Evolutionary conservation across 1,140 invertebrate species (phyloP).

Genomic region (Pristionchus pacificus): DNA sequence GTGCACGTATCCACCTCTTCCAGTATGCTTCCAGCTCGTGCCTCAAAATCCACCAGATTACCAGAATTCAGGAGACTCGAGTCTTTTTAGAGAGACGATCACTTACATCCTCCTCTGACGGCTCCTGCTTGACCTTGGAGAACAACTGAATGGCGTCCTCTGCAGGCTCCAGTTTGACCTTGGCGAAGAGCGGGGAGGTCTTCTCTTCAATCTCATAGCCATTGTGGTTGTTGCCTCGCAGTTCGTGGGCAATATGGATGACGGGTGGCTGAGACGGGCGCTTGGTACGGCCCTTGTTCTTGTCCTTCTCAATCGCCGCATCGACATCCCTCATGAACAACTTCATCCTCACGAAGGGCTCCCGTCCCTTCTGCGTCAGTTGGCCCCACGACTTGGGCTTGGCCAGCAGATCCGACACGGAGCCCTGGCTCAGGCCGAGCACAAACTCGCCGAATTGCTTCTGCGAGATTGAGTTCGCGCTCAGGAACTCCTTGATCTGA

Average conservation of each 20-base stretch:
- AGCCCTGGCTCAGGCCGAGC: slow-evolving; percentile 83
- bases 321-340: slow-evolving; percentile 87
- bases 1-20: not conserved
- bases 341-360: slow-evolving; percentile 95
- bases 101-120: slow-evolving; percentile 3
- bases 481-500: slow-evolving; percentile 84
- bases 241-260: no score
- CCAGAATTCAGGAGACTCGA: no score
- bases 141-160: slow-evolving; percentile 5
- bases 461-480: slow-evolving; percentile 96
- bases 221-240: slow-evolving; percentile 1
- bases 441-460: slow-evolving; percentile 94
- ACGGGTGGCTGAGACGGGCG: no score
- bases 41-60: no score
- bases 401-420: slow-evolving; percentile 86
- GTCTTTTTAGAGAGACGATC: not conserved
- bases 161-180: slow-evolving; percentile 3
- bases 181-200: slow-evolving; percentile 3
- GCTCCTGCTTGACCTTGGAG: slow-evolving; percentile 5
- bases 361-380: slow-evolving; percentile 90
- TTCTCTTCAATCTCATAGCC: slow-evolving; percentile 1
- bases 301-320: slow-evolving; percentile 92
- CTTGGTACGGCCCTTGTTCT: slow-evolving; percentile 80
- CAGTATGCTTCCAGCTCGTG: no score
- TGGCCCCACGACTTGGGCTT: slow-evolving; percentile 94